Conservation (phyloP, 2,888 invertebrate species). For the Standfussiana lucernea region DNA sequence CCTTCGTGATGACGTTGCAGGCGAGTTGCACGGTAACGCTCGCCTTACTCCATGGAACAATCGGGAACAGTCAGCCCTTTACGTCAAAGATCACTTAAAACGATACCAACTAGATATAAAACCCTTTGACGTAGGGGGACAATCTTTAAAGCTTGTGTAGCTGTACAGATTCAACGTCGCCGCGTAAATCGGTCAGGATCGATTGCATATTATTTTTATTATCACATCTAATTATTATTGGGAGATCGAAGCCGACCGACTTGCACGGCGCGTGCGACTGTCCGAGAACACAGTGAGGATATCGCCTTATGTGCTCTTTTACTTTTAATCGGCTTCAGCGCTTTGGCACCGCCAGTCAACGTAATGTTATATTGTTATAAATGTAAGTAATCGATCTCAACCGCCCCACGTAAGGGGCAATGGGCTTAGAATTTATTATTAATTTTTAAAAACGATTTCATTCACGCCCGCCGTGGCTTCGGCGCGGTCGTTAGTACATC, state of each 20-base stretch:
- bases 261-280: slow-evolving; percentile 52
- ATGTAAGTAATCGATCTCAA: slow-evolving; percentile 89
- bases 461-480: slow-evolving; percentile 69
- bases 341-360: slow-evolving; percentile 86
- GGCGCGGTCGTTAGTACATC: slow-evolving; percentile 79
- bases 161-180: slow-evolving; percentile 50
- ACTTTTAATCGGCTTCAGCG: slow-evolving; percentile 81
- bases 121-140: slow-evolving; percentile 38
- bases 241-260: slow-evolving; percentile 68
- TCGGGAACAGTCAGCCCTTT: slow-evolving; percentile 49
- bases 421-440: slow-evolving; percentile 85
- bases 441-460: slow-evolving; percentile 80
- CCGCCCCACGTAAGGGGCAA: slow-evolving; percentile 82
- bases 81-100: slow-evolving; percentile 30
- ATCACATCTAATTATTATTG: slow-evolving; percentile 70
- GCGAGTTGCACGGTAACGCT: slow-evolving; percentile 71
- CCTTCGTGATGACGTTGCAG: slow-evolving; percentile 81
- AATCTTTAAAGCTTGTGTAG: slow-evolving; percentile 53
- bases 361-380: slow-evolving; percentile 80
- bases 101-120: slow-evolving; percentile 36
- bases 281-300: slow-evolving; percentile 58
- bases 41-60: slow-evolving; percentile 60
- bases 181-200: slow-evolving; percentile 66
- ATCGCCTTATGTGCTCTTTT: slow-evolving; percentile 79
- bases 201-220: slow-evolving; percentile 83